Conservation (phyloP, 2,888 invertebrate genomes). For the Choreutis nemorana region DNA sequence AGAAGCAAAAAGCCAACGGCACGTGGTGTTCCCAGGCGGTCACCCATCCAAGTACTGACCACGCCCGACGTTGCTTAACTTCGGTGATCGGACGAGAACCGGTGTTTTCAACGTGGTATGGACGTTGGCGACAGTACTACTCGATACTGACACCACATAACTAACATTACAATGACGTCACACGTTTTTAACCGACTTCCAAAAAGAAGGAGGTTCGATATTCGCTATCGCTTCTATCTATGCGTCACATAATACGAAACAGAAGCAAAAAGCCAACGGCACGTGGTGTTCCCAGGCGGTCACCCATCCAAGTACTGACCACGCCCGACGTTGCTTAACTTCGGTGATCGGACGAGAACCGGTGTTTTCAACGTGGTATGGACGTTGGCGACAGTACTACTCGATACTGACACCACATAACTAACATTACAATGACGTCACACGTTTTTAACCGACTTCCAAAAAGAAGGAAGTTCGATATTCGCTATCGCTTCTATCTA, state of each 20-base stretch:
- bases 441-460: too few relatives aligned
- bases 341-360: slow-evolving; percentile 22
- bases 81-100: slow-evolving; percentile 22
- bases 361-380: slow-evolving; percentile 30
- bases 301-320: slow-evolving; percentile 21
- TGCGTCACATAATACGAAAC: too few relatives aligned
- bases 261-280: slow-evolving; percentile 14
- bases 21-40: slow-evolving; percentile 19
- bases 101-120: slow-evolving; percentile 31
- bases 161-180: too few relatives aligned
- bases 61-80: slow-evolving; percentile 20
- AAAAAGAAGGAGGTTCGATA: too few relatives aligned
- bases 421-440: too few relatives aligned
- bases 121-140: slow-evolving; percentile 19
- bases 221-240: too few relatives aligned
- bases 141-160: too few relatives aligned
- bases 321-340: slow-evolving; percentile 20
- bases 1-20: slow-evolving; percentile 15
- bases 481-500: too few relatives aligned
- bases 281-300: slow-evolving; percentile 20
- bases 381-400: slow-evolving; percentile 23
- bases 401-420: too few relatives aligned
- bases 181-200: too few relatives aligned
- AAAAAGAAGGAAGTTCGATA: too few relatives aligned
- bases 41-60: slow-evolving; percentile 21